Percentiles rank a stretch among this genome's conserved stretches.
phyloP scores from a whole-genome alignment of 2,888 invertebrate species.

The Drosophila sordidapex region DNA sequence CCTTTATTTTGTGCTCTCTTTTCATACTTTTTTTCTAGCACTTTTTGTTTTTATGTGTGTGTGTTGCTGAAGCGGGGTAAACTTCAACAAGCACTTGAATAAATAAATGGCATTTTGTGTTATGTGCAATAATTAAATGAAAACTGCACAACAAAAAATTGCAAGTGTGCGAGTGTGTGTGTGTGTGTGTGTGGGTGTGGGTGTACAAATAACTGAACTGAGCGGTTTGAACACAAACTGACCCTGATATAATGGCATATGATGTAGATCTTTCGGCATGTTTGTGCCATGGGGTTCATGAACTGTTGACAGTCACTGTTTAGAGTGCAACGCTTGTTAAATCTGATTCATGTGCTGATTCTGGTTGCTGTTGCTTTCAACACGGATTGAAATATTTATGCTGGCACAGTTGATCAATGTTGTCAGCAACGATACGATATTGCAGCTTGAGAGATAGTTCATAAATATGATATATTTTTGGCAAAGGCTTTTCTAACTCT shows the following conservation, averaged over 20 bases:
- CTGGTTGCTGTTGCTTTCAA: constrained; percentile 2
- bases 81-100: constrained; percentile 76
- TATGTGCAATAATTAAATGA: constrained; percentile 77
- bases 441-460: not conserved
- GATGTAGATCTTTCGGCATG: constrained; percentile 33
- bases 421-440: constrained; percentile 5
- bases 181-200: constrained; percentile 1
- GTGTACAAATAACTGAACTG: constrained; percentile 30
- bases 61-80: constrained; percentile 44
- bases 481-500: not conserved
- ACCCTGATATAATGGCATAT: constrained; percentile 53
- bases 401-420: constrained; percentile 12
- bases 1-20: constrained; percentile 14
- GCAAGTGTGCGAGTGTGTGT: not conserved
- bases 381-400: constrained; percentile 10
- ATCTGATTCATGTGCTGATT: constrained; percentile 29
- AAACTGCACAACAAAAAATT: constrained; percentile 73
- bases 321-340: constrained; percentile 17
- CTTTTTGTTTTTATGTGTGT: constrained; percentile 8
- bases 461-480: not conserved
- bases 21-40: constrained; percentile 3
- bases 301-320: constrained; percentile 58
- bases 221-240: constrained; percentile 16
- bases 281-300: constrained; percentile 13
- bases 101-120: constrained; percentile 77